phyloP scores from a whole-genome alignment of 1,140 invertebrate species.

The Pristionchus pacificus region DNA sequence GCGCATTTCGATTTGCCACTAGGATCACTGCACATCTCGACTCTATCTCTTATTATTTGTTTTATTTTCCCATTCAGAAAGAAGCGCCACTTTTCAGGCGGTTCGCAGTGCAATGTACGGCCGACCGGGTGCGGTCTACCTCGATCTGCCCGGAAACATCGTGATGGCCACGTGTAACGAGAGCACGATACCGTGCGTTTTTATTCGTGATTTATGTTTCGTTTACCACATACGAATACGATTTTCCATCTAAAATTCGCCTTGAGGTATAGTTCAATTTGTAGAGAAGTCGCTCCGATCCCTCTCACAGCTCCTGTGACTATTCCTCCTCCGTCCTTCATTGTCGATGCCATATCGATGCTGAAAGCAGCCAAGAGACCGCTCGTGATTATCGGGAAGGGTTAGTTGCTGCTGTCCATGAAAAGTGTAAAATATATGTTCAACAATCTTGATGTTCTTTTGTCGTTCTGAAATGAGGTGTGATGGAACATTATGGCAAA shows the following conservation, averaged over 20 bases:
- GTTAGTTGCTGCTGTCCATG: slow-evolving; percentile 51
- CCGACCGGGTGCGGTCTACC: slow-evolving; percentile 78
- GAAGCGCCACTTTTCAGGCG: slow-evolving; percentile 63
- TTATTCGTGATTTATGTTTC: neutral
- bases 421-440: too few relatives aligned
- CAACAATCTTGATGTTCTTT: too few relatives aligned
- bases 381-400: slow-evolving; percentile 87
- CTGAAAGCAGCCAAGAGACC: slow-evolving; percentile 73
- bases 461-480: too few relatives aligned
- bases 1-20: too few relatives aligned
- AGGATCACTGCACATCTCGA: too few relatives aligned
- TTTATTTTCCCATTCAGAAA: too few relatives aligned
- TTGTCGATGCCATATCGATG: slow-evolving; percentile 70
- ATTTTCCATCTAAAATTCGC: too few relatives aligned
- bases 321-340: slow-evolving; percentile 67
- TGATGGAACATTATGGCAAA: too few relatives aligned
- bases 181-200: slow-evolving; percentile 58
- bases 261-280: too few relatives aligned
- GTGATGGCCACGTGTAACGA: slow-evolving; percentile 63
- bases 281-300: neutral
- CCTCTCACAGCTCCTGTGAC: slow-evolving; percentile 67
- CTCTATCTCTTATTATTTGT: too few relatives aligned
- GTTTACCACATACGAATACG: neutral
- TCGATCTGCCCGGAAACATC: slow-evolving; percentile 83
- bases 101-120: slow-evolving; percentile 77